phyloP scores from a whole-genome alignment of 2,888 invertebrate species.

The Ectobius pallidus region DNA sequence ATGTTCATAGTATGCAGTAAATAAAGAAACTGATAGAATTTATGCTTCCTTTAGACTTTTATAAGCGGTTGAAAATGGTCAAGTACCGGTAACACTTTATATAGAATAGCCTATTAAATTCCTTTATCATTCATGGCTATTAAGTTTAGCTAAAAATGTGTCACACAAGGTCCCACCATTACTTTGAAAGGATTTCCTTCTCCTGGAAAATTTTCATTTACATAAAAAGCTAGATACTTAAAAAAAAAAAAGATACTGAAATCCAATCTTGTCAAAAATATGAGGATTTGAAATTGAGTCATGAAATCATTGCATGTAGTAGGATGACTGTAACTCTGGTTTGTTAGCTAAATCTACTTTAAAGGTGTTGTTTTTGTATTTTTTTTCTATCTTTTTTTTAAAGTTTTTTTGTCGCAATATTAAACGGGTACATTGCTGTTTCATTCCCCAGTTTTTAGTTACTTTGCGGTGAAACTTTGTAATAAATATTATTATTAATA shows the following conservation, averaged over 20 bases:
- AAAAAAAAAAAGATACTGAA: conserved; percentile 10
- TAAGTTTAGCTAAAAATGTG: conserved; percentile 1
- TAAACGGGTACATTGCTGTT: conserved; percentile 24
- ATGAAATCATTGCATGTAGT: conserved; percentile 33
- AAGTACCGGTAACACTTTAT: neutral
- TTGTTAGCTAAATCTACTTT: conserved; percentile 29
- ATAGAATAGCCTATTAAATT: conserved; percentile 2
- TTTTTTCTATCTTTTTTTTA: conserved; percentile 11
- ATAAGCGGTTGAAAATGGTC: too few relatives aligned
- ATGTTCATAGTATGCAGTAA: too few relatives aligned
- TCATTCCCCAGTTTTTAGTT: conserved; percentile 32
- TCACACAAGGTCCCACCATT: conserved; percentile 2
- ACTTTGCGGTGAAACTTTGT: conserved; percentile 41
- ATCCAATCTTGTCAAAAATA: conserved; percentile 26
- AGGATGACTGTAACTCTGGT: conserved; percentile 27
- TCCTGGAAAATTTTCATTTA: conserved; percentile 2
- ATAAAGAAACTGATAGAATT: too few relatives aligned
- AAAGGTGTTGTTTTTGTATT: conserved; percentile 23
- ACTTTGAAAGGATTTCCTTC: neutral
- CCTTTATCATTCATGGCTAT: neutral
- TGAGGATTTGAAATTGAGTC: conserved; percentile 20
- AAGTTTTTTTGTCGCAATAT: conserved; percentile 36
- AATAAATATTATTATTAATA: conserved; percentile 41
- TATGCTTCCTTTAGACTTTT: too few relatives aligned
- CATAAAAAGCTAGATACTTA: neutral